These are phyloP conservation scores for Rhyacophila evoluta DNA, from an alignment of 2,888 invertebrate species.

Conservation along the genomic window DNA sequence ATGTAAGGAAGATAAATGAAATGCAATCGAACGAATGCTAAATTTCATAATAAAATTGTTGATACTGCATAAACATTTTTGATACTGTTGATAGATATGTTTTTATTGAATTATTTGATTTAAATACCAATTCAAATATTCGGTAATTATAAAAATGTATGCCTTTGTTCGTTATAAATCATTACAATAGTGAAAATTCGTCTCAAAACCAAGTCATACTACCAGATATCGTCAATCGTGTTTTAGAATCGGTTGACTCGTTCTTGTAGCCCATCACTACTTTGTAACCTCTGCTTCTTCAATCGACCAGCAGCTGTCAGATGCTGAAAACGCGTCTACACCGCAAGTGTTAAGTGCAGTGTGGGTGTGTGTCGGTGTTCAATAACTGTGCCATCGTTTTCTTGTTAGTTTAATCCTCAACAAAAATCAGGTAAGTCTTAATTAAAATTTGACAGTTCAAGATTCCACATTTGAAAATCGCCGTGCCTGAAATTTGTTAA, in stretches of 20 bases:
- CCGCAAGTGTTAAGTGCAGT: constrained; percentile 69
- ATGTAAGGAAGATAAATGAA: too few species aligned
- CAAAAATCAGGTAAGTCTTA: constrained; percentile 44
- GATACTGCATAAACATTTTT: too few species aligned
- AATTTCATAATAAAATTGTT: too few species aligned
- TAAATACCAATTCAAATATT: too few species aligned
- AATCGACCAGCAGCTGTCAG: constrained; percentile 51
- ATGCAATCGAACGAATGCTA: too few species aligned
- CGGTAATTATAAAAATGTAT: too few species aligned
- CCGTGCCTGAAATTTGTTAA: background rate
- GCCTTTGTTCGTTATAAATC: too few species aligned
- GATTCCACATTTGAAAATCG: background rate
- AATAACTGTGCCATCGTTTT: constrained; percentile 43
- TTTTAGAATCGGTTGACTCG: background rate
- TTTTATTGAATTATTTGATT: too few species aligned
- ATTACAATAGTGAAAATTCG: too few species aligned
- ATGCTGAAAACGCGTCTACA: constrained; percentile 38
- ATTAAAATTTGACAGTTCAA: background rate
- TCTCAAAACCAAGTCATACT: too few species aligned
- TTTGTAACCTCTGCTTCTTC: constrained; percentile 30
- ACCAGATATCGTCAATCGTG: too few species aligned
- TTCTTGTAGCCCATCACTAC: background rate
- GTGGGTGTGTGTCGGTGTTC: constrained; percentile 61
- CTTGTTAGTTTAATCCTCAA: constrained; percentile 43
- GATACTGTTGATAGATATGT: too few species aligned